A percentile compares a stretch with the other conserved stretches of the same genome.
These are phyloP conservation scores for Corvus moneduloides DNA, from an alignment of 2,113 vertebrate genomes.

Conservation along the genomic window DNA sequence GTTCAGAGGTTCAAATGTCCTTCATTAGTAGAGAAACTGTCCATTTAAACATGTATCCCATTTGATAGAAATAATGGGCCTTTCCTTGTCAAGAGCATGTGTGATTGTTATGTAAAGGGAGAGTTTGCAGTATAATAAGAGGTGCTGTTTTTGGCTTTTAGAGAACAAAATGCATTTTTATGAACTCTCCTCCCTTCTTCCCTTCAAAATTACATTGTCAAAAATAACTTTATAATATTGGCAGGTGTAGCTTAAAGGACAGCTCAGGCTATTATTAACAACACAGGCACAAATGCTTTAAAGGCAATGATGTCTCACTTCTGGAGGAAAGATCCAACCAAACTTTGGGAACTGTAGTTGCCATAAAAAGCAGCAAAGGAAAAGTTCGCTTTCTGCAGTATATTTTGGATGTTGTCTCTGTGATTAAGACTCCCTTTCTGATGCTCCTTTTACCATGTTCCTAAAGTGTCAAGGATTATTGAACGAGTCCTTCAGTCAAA, in stretches of 20 bases:
- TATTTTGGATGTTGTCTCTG: neutral
- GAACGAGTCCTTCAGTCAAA: conserved; percentile 3
- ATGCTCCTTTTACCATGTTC: neutral
- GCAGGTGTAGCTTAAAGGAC: neutral
- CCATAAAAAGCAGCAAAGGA: neutral
- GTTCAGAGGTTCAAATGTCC: neutral
- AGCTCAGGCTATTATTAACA: conserved; percentile 8
- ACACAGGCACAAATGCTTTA: neutral
- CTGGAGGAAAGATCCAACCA: neutral
- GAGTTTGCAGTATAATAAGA: neutral
- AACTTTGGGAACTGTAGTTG: neutral
- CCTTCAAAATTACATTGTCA: neutral
- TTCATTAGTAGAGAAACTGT: neutral
- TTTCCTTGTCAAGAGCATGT: neutral
- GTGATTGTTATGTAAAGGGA: neutral
- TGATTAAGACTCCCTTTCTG: neutral
- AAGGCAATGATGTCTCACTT: neutral
- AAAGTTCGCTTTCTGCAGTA: neutral
- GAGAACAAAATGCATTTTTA: neutral
- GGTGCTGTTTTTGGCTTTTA: neutral
- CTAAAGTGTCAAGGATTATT: neutral
- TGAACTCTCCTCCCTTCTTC: neutral
- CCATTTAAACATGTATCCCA: neutral
- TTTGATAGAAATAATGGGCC: neutral
- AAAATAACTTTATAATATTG: conserved; percentile 18